Base-by-base conservation (phyloP, 1,140 invertebrate genomes). In the Augochlora pura region DNA sequence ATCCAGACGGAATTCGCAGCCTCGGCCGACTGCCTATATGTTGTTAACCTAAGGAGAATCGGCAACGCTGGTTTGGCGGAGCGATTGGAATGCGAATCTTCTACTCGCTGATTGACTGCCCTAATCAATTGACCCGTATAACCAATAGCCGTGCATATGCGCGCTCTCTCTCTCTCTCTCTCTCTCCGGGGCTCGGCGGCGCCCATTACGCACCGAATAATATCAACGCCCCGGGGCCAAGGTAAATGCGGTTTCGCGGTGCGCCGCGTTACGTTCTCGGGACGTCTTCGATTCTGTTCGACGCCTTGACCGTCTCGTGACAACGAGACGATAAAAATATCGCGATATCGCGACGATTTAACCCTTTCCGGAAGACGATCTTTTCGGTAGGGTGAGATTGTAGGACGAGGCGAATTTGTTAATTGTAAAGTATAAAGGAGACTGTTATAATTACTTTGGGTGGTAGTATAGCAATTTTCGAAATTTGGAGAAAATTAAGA, bases 51-150 rank as follows among this genome's bases (percentile, higher is more conserved):
- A 57, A 57, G 54, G 54, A 57, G n/a, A n/a, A 57, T 57, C 54
- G n/a, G 54, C 54, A 9, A 57, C 21, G n/a, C 54, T n/a, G 54
- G 54, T 57, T 57, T 57, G n/a, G 54, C n/a, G 54, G 21, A 57
- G 54, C 54, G 54, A 57, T 57, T n/a, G 54, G 54, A 57, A 57
- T 57, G 21, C 21, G n/a, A 57, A 57, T 57, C 54, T 57, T 57
- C 54, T n/a, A 21, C n/a, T 57, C n/a, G 21, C 54, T 57, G 54
- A n/a, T 57, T 57, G 54, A 57, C 54, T 57, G 54, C 54, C 18
- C 21, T n/a, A n/a, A 57, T n/a, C 54, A 57, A 57, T 57, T 57
- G 54, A 21, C 54, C 18, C n/a, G 54, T 57, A 5, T 57, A 57
- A 57, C 21, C 54, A 57, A 57, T 57, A 57, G 18, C 54, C 8